phyloP scores from a whole-genome alignment of 2,888 invertebrate genomes.

The Phaonia tiefii region DNA sequence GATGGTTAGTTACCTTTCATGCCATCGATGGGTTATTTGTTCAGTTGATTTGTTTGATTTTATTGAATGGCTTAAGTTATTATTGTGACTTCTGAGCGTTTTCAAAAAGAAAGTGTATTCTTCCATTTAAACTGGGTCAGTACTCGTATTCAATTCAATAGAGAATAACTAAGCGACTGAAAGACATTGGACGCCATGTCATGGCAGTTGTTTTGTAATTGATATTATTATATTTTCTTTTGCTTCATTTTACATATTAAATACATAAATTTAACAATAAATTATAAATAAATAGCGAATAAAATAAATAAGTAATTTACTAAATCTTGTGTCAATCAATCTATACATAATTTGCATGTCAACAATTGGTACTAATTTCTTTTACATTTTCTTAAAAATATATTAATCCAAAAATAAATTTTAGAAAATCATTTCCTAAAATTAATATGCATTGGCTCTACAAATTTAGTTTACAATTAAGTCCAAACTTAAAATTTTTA shows the following conservation, averaged over 20 bases:
- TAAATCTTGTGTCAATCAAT: constrained; percentile 3
- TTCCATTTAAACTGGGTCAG: constrained; percentile 27
- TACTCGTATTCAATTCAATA: background rate
- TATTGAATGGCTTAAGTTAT: too few relatives aligned
- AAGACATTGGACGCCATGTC: too few relatives aligned
- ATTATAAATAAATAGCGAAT: constrained; percentile 45
- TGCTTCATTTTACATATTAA: constrained; percentile 37
- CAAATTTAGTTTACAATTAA: background rate
- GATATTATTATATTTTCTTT: constrained; percentile 34
- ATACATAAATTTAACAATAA: constrained; percentile 51
- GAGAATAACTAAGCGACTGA: too few relatives aligned
- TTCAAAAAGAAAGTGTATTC: constrained; percentile 44
- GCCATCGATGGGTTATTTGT: constrained; percentile 22
- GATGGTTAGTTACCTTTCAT: too few relatives aligned
- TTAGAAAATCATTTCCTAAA: constrained; percentile 40
- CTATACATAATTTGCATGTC: too few relatives aligned
- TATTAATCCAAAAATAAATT: constrained; percentile 18
- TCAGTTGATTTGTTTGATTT: constrained; percentile 43
- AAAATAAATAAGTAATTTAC: constrained; percentile 55
- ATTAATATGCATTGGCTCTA: constrained; percentile 23
- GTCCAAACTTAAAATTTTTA: constrained; percentile 54
- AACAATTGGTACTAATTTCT: too few relatives aligned
- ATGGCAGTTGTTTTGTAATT: constrained; percentile 10
- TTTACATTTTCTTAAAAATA: background rate
- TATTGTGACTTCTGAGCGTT: background rate